These are phyloP conservation scores for Ciconia stormi DNA, from an alignment of 2,113 vertebrate species.

Conservation along the genomic window DNA sequence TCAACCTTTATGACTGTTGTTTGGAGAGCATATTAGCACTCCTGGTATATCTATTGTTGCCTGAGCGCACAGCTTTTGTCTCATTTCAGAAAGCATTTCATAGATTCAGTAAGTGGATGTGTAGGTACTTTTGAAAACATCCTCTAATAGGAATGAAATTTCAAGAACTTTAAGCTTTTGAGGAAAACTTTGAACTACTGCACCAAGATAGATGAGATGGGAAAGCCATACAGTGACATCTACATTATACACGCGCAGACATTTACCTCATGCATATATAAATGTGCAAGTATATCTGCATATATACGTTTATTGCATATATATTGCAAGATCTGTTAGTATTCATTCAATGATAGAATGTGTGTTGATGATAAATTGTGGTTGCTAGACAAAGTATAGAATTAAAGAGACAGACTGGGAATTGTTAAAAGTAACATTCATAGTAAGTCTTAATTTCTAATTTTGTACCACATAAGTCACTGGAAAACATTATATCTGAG, in stretches of 20 bases:
- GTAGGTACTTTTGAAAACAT: neutral
- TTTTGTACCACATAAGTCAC: neutral
- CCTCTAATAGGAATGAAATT: neutral
- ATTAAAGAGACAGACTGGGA: neutral
- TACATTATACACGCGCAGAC: neutral
- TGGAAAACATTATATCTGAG: neutral
- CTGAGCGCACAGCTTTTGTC: neutral
- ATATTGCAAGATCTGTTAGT: fast-evolving
- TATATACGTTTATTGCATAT: fast-evolving
- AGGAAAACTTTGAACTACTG: neutral
- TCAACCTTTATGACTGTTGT: neutral
- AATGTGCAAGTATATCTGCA: neutral
- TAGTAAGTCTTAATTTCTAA: neutral
- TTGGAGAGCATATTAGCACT: neutral
- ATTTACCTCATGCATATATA: no score
- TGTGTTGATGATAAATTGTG: neutral
- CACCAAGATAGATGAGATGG: neutral
- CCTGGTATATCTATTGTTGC: neutral
- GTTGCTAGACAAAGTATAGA: neutral
- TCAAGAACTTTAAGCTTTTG: neutral
- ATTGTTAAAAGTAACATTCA: neutral
- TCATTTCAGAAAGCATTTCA: neutral
- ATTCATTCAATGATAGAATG: no score
- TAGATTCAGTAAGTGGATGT: neutral
- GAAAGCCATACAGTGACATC: neutral